Base-by-base conservation (phyloP, 2,113 vertebrate species). In the Sceloporus tristichus region DNA sequence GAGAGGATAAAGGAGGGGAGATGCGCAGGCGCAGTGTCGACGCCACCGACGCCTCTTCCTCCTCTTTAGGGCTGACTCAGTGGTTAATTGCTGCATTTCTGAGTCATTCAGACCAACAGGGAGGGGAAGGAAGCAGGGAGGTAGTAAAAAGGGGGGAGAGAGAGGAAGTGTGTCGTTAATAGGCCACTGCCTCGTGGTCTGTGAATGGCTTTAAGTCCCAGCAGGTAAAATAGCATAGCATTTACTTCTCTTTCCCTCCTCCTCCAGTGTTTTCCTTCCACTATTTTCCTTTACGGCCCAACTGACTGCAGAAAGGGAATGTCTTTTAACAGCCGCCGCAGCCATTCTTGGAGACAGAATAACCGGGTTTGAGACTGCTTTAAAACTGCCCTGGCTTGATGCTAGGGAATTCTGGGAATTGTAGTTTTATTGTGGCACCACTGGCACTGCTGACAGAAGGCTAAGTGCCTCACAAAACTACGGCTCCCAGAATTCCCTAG, bases 21-120 rank as follows among this genome's bases (percentile, higher is more conserved):
- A 4, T 3, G 87, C 95, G 96, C 95, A 92, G 93, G 92, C 88
- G 95, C 88, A 73, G 53, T 82, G 38, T 40, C 79, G 66, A 14
- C 2, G 53, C 82, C 6, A 38, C 77, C 0, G 34, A 21, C 10
- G 9, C 74, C 56, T 34, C 34, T 34, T 29, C 81, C 74, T n/a
- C 4, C 0, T 19, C 14, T 70, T 48, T 0, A 3, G 86, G 88
- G 94, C 95, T 96, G 96, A 96, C 82, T 96, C 96, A 93, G 93
- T 83, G 84, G 79, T 89, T 94, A 62, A 79, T 85, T 91, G 95
- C 95, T 95, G 97, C 97, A 96, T 95, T 95, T 93, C 77, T 97
- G 96, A 96, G 92, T 97, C 97, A 97, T 92, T 89, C 87, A 73
- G 65, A 53, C 73, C 19, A 2, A 1, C 29, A 13, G 62, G 62